Percentiles rank a stretch among this genome's conserved stretches.
phyloP scores from a whole-genome alignment of 2,113 vertebrate species.

The Pelecanus crispus region DNA sequence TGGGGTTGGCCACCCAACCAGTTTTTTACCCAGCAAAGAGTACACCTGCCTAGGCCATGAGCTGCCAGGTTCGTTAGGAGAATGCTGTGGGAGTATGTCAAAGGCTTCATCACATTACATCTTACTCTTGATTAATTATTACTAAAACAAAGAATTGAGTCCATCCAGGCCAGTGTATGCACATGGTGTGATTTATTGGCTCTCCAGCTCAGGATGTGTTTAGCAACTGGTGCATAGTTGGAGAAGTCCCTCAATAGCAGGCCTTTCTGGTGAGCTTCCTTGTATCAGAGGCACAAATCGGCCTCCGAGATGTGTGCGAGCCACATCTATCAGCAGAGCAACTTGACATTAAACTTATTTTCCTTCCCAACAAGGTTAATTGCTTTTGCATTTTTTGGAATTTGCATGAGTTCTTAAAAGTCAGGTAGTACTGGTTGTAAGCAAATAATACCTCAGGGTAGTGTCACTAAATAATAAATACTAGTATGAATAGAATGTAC shows the following conservation, averaged over 20 bases:
- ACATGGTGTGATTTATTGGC: not conserved
- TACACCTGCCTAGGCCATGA: too few relatives aligned
- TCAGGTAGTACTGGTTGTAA: not conserved
- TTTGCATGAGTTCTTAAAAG: not conserved
- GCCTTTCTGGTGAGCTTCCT: not conserved
- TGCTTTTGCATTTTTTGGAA: not conserved
- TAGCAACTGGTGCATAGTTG: not conserved
- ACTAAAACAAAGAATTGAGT: not conserved
- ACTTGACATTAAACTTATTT: not conserved
- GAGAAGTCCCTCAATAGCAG: not conserved
- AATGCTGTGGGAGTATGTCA: too few relatives aligned
- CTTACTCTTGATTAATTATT: not conserved
- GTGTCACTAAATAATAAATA: not conserved
- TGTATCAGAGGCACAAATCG: not conserved
- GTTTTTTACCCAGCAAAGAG: too few relatives aligned
- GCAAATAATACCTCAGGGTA: not conserved
- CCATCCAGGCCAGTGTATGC: not conserved
- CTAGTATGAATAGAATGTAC: fast-evolving
- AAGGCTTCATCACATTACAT: not conserved
- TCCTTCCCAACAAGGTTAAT: not conserved
- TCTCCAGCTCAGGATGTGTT: not conserved
- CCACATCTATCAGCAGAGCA: not conserved
- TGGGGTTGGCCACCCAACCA: too few relatives aligned
- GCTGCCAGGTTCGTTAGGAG: too few relatives aligned
- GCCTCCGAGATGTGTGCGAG: not conserved